Base-by-base conservation (phyloP, 2,113 vertebrate species). In the Pelecanoides urinatrix region DNA sequence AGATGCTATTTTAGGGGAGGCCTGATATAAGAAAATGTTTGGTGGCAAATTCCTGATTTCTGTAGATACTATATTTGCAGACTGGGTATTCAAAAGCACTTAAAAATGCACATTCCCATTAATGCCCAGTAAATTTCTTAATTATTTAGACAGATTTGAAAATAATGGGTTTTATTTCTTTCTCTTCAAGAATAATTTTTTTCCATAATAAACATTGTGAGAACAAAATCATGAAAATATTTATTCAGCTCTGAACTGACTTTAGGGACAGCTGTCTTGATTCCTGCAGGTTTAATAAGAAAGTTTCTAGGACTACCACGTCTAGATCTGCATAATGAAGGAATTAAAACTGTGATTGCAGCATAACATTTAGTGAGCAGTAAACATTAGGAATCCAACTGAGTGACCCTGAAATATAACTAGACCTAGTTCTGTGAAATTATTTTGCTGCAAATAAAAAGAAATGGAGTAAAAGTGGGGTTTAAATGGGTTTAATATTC, bases 371-470 rank as follows among this genome's bases (percentile, higher is more conserved):
- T 89, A 49, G 34, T 78, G 77, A 94, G 90, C 52, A 76, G 62
- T 87, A 94, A 91, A 92, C 87, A 82, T 72, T 25, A 68, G 61
- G 42, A 90, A 68, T 95, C 89, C 76, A 91, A 34, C 77, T 95
- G 84, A 11, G 81, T 90, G 70, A 95, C 77, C 76, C 70, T 90
- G 84, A 75, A 78, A 52, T 90, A 79, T 65, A 87, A 78, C 49
- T 87, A 80, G 84, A 61, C 34, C 34, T 71, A 78, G 40, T 85
- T 95, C 80, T 94, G 66, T 94, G 74, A 90, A 90, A 92, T 89
- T 67, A 66, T 83, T 92, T 90, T 91, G 32, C 80, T 95, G 70
- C 5, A 14, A 89, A 84, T 85, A 61, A 70, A 80, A 96, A 79
- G n/a, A 92, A 78, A 63, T 67, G 7, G 38, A 74, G 76, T 91